phyloP scores from a whole-genome alignment of 1,140 invertebrate species.

The Cryptotermes secundus region DNA sequence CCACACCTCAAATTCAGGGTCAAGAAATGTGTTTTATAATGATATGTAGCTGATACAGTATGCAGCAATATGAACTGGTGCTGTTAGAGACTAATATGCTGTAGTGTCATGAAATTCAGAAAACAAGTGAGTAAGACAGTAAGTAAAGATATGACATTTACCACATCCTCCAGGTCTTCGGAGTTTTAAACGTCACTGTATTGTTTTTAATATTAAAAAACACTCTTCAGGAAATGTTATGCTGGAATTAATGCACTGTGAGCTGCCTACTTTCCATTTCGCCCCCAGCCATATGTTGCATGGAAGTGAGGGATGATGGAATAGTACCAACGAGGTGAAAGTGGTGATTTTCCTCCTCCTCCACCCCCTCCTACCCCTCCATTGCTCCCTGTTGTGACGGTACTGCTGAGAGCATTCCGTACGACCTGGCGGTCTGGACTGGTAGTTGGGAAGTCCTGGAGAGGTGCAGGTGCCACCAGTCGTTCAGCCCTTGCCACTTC shows the following conservation, averaged over 20 bases:
- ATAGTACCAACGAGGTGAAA: slow-evolving; percentile 43
- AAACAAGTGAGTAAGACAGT: too few relatives aligned
- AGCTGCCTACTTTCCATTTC: slow-evolving; percentile 45
- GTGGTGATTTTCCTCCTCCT: not conserved
- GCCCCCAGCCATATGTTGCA: slow-evolving; percentile 54
- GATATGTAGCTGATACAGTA: too few relatives aligned
- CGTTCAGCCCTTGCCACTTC: not conserved
- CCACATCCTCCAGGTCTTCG: too few relatives aligned
- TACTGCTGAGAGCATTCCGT: not conserved
- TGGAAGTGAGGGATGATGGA: slow-evolving; percentile 54
- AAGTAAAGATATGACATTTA: too few relatives aligned
- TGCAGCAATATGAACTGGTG: too few relatives aligned
- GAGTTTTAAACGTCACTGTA: not conserved
- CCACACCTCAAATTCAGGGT: too few relatives aligned
- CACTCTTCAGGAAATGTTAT: not conserved
- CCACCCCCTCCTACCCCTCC: not conserved
- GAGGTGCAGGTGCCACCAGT: not conserved
- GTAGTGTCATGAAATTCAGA: too few relatives aligned
- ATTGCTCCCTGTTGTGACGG: not conserved
- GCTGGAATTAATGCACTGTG: not conserved
- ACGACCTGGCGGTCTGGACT: not conserved
- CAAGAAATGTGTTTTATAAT: too few relatives aligned
- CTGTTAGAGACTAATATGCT: too few relatives aligned
- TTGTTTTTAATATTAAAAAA: not conserved
- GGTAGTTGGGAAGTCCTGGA: not conserved